These are phyloP conservation scores for Myotis findleyi DNA, from an alignment of 2,797 vertebrate genomes.

Conservation along the genomic window DNA sequence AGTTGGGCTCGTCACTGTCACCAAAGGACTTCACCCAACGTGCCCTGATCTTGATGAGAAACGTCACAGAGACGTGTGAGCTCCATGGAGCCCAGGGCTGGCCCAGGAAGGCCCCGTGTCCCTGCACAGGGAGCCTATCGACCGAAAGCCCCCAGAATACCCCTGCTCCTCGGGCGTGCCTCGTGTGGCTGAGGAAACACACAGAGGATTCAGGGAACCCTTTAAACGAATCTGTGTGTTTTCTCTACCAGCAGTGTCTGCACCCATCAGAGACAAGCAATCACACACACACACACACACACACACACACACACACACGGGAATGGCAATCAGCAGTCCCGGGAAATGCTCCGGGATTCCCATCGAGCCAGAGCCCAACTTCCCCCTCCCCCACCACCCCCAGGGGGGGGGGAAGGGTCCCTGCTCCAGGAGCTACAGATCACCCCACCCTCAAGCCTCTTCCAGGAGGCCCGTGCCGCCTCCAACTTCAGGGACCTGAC, in stretches of 20 bases:
- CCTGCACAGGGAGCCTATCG: accelerated
- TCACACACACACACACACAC: background rate
- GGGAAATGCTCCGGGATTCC: background rate
- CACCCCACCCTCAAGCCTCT: background rate
- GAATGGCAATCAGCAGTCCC: background rate
- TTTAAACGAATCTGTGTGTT: background rate
- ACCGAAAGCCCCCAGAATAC: background rate
- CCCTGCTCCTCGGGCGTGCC: accelerated
- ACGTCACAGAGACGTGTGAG: background rate
- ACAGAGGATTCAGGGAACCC: background rate
- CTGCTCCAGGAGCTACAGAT: background rate
- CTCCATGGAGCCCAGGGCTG: accelerated
- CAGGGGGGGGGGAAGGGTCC: too few species aligned
- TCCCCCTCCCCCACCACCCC: background rate
- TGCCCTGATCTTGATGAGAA: background rate
- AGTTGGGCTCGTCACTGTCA: background rate
- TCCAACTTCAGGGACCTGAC: background rate
- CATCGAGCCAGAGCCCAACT: accelerated
- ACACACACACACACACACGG: too few species aligned
- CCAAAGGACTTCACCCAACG: background rate
- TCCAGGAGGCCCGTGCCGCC: background rate
- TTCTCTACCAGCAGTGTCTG: background rate
- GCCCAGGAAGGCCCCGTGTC: background rate
- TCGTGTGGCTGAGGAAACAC: background rate
- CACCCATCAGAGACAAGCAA: background rate